These are phyloP conservation scores for Pachyramphus minor DNA, from an alignment of 2,113 vertebrate genomes.

Conservation along the genomic window DNA sequence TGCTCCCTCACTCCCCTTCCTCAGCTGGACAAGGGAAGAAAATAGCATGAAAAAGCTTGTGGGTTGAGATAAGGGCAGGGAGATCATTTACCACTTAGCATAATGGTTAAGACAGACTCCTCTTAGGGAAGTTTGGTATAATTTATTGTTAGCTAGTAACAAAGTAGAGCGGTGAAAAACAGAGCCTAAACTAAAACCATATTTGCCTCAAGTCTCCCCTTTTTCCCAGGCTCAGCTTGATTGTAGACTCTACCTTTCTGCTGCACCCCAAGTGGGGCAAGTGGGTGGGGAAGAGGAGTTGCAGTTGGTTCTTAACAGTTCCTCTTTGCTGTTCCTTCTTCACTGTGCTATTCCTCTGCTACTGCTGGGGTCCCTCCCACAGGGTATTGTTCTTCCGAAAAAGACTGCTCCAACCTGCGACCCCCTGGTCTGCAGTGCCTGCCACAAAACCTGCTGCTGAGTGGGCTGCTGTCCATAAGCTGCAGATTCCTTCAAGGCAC, in stretches of 20 bases:
- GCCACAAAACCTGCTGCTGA: background rate
- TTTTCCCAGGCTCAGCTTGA: background rate
- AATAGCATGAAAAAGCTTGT: background rate
- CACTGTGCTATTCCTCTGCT: background rate
- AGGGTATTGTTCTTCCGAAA: background rate
- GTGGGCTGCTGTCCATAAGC: background rate
- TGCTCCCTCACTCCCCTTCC: background rate
- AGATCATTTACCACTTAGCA: background rate
- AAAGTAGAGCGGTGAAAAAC: background rate
- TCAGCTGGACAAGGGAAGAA: background rate
- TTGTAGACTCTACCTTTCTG: background rate
- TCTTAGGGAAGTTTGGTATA: background rate
- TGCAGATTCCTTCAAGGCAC: background rate
- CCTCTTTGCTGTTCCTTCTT: background rate
- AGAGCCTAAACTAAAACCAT: background rate
- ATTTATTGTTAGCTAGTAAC: background rate
- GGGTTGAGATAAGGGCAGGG: background rate
- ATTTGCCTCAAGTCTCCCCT: background rate
- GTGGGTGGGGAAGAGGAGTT: background rate
- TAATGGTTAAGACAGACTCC: background rate
- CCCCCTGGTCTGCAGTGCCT: background rate
- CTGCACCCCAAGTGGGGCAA: rapidly evolving
- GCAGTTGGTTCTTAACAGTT: background rate
- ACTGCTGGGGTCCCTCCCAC: background rate
- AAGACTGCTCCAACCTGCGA: background rate